phyloP scores from a whole-genome alignment of 2,888 invertebrate genomes.

The Rhagonycha fulva region DNA sequence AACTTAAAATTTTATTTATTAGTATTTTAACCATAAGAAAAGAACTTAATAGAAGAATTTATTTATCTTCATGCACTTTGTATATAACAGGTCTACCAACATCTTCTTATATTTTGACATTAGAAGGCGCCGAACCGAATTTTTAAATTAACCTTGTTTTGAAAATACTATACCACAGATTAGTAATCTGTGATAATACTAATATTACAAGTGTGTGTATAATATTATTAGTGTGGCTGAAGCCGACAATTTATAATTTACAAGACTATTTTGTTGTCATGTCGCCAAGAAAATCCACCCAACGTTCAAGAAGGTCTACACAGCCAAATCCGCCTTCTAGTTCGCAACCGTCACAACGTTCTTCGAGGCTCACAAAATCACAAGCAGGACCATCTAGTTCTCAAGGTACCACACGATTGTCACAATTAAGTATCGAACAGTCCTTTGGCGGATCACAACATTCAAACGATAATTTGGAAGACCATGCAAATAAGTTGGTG shows the following conservation, averaged over 20 bases:
- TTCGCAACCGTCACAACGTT: neutral
- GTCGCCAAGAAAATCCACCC: neutral
- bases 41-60: too few relatives aligned
- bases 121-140: too few relatives aligned
- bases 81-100: too few relatives aligned
- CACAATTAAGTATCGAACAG: slow-evolving; percentile 7
- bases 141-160: too few relatives aligned
- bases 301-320: neutral
- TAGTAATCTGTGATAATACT: too few relatives aligned
- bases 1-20: too few relatives aligned
- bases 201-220: too few relatives aligned
- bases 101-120: too few relatives aligned
- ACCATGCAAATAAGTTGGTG: slow-evolving; percentile 12
- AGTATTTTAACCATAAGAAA: too few relatives aligned
- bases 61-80: too few relatives aligned
- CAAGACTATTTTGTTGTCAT: neutral
- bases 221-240: too few relatives aligned
- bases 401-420: neutral
- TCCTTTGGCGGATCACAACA: neutral
- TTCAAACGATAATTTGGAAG: slow-evolving; percentile 7
- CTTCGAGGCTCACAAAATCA: neutral
- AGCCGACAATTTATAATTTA: neutral
- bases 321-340: neutral
- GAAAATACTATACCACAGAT: too few relatives aligned
- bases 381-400: neutral